These are phyloP conservation scores for Clarias batrachus DNA, from an alignment of 2,113 vertebrate species.

Conservation along the genomic window DNA sequence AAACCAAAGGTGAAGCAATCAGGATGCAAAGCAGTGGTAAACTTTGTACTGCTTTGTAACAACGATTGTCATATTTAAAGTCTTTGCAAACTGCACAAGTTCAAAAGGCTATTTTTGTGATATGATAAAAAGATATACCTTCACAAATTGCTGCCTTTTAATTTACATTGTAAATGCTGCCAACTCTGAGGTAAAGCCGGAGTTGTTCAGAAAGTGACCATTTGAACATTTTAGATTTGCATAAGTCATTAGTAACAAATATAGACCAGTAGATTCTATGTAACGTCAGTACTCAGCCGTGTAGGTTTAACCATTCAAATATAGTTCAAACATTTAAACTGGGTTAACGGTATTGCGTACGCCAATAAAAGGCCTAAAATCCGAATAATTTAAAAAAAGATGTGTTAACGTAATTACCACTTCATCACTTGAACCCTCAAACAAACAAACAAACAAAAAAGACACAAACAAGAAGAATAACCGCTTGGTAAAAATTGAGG, in stretches of 20 bases:
- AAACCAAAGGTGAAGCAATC: constrained; percentile 10
- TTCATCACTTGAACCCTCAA: constrained; percentile 28
- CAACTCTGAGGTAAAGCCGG: constrained; percentile 38
- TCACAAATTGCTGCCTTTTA: constrained; percentile 22
- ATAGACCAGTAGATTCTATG: not conserved
- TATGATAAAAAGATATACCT: not conserved
- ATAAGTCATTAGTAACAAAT: constrained; percentile 19
- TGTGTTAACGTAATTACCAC: constrained; percentile 18
- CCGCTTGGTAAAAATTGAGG: constrained; percentile 38
- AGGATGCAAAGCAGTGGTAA: not conserved
- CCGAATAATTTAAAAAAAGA: not conserved
- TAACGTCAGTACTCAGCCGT: not conserved
- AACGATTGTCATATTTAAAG: constrained; percentile 48
- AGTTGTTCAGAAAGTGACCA: constrained; percentile 22
- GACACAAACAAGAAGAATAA: constrained; percentile 3
- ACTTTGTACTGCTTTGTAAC: constrained; percentile 24
- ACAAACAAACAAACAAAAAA: not conserved
- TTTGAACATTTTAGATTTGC: constrained; percentile 26
- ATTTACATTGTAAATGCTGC: constrained; percentile 25
- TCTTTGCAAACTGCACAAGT: not conserved
- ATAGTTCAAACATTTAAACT: not conserved
- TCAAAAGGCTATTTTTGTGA: constrained; percentile 1
- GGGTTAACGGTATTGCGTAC: not conserved
- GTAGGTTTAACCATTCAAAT: not conserved
- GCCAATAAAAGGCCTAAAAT: not conserved